These are phyloP conservation scores for Iselma pallidipennis DNA, from an alignment of 2,888 invertebrate genomes.

Conservation along the genomic window DNA sequence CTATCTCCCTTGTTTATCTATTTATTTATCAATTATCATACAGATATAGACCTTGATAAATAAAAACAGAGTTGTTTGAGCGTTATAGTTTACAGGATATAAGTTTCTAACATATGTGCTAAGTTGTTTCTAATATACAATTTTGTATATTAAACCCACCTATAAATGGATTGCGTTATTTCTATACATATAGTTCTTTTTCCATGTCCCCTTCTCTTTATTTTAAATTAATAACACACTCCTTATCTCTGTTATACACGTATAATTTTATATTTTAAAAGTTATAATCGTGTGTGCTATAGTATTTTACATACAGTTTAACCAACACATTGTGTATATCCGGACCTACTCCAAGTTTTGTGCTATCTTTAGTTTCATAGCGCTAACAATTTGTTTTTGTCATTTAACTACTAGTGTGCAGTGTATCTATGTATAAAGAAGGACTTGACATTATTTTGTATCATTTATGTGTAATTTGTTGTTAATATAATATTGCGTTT, in stretches of 20 bases:
- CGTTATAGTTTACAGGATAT: neutral
- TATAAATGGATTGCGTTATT: neutral
- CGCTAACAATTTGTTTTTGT: constrained; percentile 2
- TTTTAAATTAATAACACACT: neutral
- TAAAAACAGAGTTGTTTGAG: neutral
- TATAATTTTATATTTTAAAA: neutral
- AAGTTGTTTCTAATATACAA: neutral
- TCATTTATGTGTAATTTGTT: neutral
- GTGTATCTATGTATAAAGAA: neutral
- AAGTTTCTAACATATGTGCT: neutral
- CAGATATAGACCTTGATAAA: neutral
- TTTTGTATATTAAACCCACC: neutral
- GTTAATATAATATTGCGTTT: neutral
- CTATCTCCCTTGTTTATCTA: neutral
- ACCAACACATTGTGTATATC: neutral
- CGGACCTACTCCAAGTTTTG: constrained; percentile 3
- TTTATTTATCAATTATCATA: neutral
- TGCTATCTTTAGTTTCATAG: neutral
- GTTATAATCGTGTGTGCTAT: neutral
- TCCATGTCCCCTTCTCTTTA: neutral
- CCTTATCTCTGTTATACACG: neutral
- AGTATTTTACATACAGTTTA: neutral
- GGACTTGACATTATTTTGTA: neutral
- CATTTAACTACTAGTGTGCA: neutral
- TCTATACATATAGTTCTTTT: neutral